These are phyloP conservation scores for Anniella stebbinsi DNA, from an alignment of 2,797 vertebrate species.

Conservation along the genomic window DNA sequence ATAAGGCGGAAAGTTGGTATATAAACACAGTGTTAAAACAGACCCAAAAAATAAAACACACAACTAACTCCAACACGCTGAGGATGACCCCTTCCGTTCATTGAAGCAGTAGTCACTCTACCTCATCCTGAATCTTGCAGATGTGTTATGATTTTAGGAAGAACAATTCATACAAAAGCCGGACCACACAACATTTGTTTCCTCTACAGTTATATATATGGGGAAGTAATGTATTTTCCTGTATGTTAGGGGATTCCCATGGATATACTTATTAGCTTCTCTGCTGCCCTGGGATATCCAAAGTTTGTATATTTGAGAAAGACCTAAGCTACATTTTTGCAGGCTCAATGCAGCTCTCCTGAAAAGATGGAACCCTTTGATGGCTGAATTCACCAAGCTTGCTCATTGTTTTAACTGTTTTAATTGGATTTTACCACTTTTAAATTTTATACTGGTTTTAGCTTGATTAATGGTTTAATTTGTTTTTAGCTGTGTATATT, in stretches of 20 bases:
- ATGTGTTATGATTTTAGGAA: neutral
- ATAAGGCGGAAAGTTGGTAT: neutral
- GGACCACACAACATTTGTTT: neutral
- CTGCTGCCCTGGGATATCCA: neutral
- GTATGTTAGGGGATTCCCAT: no score
- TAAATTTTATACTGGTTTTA: no score
- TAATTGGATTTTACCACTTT: no score
- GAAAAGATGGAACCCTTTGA: no score
- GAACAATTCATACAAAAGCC: neutral
- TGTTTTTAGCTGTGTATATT: no score
- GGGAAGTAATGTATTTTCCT: neutral
- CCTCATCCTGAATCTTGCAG: neutral
- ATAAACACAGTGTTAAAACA: neutral
- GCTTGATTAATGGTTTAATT: no score
- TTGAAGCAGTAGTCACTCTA: neutral
- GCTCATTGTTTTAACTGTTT: no score
- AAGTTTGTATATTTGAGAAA: neutral
- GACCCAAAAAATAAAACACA: neutral
- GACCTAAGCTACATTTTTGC: neutral
- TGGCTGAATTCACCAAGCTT: no score
- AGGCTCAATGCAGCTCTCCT: neutral
- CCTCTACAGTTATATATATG: neutral
- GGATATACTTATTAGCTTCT: neutral
- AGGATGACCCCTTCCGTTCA: neutral
- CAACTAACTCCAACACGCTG: neutral